Evolutionary conservation across 2,797 vertebrate genomes (phyloP).

Genomic region (Hippopotamyrus pictus): DNA sequence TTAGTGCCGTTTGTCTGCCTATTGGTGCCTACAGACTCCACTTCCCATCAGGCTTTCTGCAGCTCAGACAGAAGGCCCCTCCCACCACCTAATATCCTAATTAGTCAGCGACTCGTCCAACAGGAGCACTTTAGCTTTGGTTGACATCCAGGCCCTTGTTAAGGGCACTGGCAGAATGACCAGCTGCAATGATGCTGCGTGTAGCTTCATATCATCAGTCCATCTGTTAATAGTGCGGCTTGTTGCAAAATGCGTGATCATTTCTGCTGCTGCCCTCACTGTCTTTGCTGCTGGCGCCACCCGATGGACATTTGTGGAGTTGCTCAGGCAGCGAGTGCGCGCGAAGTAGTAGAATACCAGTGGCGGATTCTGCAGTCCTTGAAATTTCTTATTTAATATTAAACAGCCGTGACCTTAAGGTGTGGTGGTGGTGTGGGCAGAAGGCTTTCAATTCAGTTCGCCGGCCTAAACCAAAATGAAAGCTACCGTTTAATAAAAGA

Average conservation of each 20-base stretch:
- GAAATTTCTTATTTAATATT: background rate
- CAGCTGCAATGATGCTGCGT: background rate
- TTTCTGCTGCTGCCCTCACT: background rate
- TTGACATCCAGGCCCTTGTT: background rate
- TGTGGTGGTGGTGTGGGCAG: background rate
- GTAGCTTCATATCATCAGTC: background rate
- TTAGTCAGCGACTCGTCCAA: background rate
- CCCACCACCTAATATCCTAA: background rate
- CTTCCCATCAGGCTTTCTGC: background rate
- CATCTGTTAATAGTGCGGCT: background rate
- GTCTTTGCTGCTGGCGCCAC: conserved; percentile 54
- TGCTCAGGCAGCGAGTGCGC: background rate
- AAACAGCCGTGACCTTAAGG: background rate
- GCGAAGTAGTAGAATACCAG: background rate
- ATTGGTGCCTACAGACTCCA: background rate
- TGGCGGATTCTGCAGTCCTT: background rate
- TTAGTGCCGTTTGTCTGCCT: background rate
- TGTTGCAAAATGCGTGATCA: background rate
- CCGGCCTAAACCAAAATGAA: background rate
- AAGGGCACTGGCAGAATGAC: background rate
- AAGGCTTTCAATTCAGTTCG: background rate
- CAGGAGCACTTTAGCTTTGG: background rate
- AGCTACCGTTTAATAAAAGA: background rate
- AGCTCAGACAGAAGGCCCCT: background rate
- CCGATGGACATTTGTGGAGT: conserved; percentile 47